A percentile compares a stretch with the other conserved stretches of the same genome.
Conservation (phyloP, 2,888 invertebrate genomes). For the Saturnia japonica region DNA sequence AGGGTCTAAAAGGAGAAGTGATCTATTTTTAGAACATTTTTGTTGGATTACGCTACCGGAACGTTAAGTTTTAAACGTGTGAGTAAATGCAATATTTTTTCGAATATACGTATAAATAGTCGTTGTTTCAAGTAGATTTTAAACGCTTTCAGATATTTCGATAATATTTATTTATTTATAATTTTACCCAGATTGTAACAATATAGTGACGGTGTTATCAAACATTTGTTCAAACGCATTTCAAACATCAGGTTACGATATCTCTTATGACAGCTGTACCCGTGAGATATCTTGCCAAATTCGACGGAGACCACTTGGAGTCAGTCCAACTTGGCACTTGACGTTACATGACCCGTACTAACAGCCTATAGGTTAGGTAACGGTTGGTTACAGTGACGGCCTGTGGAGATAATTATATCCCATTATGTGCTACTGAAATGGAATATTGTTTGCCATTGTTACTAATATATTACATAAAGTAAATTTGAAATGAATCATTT, state of each 20-base stretch:
- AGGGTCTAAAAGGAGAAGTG: too few relatives aligned
- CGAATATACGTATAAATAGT: too few relatives aligned
- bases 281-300: constrained; percentile 74
- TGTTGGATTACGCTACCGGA: too few relatives aligned
- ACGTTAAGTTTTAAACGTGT: too few relatives aligned
- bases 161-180: too few relatives aligned
- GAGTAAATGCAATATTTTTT: too few relatives aligned
- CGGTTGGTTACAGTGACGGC: constrained; percentile 14
- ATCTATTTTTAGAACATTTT: too few relatives aligned
- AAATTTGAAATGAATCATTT: neutral
- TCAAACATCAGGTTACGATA: constrained; percentile 28
- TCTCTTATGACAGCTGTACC: constrained; percentile 62
- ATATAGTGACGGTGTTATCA: constrained; percentile 21
- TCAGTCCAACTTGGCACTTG: constrained; percentile 71
- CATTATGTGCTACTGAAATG: constrained; percentile 7
- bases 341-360: constrained; percentile 63
- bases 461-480: neutral
- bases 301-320: constrained; percentile 69
- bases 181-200: too few relatives aligned
- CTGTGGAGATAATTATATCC: neutral
- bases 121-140: too few relatives aligned
- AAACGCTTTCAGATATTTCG: too few relatives aligned
- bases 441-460: neutral
- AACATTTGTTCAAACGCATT: constrained; percentile 16
- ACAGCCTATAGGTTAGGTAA: constrained; percentile 44